Conservation (phyloP, 1,140 invertebrate genomes). For the Proctacanthus coquilletti region DNA sequence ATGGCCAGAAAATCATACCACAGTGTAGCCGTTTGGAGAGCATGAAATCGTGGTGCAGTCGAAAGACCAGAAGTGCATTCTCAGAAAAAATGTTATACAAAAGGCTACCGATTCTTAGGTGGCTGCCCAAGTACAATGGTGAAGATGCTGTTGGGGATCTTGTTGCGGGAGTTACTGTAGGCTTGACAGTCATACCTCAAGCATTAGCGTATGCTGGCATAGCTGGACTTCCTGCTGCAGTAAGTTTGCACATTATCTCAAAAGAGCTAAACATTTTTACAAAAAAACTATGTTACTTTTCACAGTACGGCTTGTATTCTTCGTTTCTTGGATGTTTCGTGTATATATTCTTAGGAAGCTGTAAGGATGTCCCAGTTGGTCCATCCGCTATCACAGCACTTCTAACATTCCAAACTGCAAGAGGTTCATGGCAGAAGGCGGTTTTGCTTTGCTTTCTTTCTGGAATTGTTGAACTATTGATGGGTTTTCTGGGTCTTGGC, state of each 20-base stretch:
- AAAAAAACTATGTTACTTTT: neutral
- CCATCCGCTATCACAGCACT: constrained; percentile 73
- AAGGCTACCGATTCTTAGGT: constrained; percentile 51
- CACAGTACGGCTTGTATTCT: constrained; percentile 77
- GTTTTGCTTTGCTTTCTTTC: constrained; percentile 63
- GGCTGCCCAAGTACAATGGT: constrained; percentile 54
- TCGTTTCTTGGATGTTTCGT: constrained; percentile 83
- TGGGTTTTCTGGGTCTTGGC: constrained; percentile 77
- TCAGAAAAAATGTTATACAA: constrained; percentile 52
- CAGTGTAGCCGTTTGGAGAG: constrained; percentile 10
- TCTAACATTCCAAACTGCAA: constrained; percentile 58
- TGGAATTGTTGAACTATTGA: constrained; percentile 65
- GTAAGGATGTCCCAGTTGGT: constrained; percentile 76
- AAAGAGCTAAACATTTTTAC: neutral
- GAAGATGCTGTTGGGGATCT: constrained; percentile 56
- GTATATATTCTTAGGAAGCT: constrained; percentile 80
- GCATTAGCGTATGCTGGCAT: constrained; percentile 72
- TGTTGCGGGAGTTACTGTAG: constrained; percentile 75
- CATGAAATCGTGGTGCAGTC: constrained; percentile 11
- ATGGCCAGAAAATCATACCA: constrained; percentile 2
- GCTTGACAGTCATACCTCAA: constrained; percentile 68
- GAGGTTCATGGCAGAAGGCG: constrained; percentile 56
- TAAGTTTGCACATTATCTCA: constrained; percentile 9
- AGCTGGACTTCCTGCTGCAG: constrained; percentile 51
- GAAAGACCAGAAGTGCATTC: constrained; percentile 13